Base-by-base conservation (phyloP, 1,140 invertebrate genomes). In the Lucilia cuprina region DNA sequence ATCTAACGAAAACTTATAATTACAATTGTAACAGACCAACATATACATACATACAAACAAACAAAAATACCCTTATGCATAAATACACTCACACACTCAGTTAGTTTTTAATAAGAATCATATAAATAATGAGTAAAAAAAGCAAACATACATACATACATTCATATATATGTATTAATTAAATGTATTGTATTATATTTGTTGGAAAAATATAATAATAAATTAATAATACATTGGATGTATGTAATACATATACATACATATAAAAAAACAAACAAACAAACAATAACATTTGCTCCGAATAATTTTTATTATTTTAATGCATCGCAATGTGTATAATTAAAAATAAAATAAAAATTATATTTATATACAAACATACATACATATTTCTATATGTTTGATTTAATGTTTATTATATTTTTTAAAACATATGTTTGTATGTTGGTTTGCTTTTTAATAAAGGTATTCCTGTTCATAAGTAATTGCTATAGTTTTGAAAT, bases 1-100 rank as follows among this genome's bases (percentile, higher is more conserved):
- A 80, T 21, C 41, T 49, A 82, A 82, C 25, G 82, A 83, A 55
- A 85, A 83, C 47, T 85, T 85, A 83, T 85, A 85, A 85, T 85
- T 85, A 83, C 82, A 83, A 85, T 85, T 70, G 84, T 78, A 85
- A 82, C 74, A 74, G 30, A 85, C 17, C 21, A 12, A 84, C 74
- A 78, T 41, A 83, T 30, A 83, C 47, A 35, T 60, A 30, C 35
- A 41, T n/a, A 55, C 74, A 75, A 19, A 55, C 50, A 55, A 13
- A 74, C 30, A n/a, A 19, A 74, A 4, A 17, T 2, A 35, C 30
- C n/a, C 49, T 21, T 19, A 55, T 10, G 25, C 70, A 55, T n/a
- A n/a, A n/a, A n/a, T n/a, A n/a, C n/a, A n/a, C n/a, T n/a, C 49
- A 78, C 49, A 74, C 30, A 83, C 77, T 30, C 3, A 30, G 25